A percentile compares a stretch with the other conserved stretches of the same genome.
These are phyloP conservation scores for Leucophenga montana DNA, from an alignment of 2,888 invertebrate genomes.

Conservation along the genomic window DNA sequence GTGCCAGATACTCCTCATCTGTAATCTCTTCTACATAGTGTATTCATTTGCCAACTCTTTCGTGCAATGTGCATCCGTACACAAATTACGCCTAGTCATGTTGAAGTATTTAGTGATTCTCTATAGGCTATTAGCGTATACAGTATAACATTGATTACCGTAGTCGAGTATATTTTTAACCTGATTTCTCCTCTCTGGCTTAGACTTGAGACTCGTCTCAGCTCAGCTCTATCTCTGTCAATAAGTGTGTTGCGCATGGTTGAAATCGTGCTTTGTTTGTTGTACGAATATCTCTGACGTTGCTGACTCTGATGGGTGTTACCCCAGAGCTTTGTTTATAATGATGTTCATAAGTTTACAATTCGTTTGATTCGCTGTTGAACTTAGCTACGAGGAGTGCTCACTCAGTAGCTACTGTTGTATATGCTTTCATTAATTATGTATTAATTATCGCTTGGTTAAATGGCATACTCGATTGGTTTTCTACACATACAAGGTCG, in stretches of 20 bases:
- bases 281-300: too few relatives aligned
- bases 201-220: background rate
- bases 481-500: conserved; percentile 14
- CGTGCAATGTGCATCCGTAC: conserved; percentile 32
- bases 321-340: conserved; percentile 14
- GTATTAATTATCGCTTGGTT: conserved; percentile 24
- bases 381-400: background rate
- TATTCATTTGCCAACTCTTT: conserved; percentile 27
- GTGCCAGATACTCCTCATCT: conserved; percentile 21
- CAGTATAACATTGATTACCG: conserved; percentile 40
- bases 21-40: conserved; percentile 24
- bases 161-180: conserved; percentile 38
- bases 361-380: background rate
- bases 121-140: conserved; percentile 45
- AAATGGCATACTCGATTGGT: conserved; percentile 17
- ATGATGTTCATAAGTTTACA: conserved; percentile 17
- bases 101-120: conserved; percentile 40
- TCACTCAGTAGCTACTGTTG: background rate
- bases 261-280: background rate
- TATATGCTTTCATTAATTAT: conserved; percentile 18
- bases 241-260: background rate
- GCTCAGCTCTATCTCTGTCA: background rate
- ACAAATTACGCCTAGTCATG: conserved; percentile 44
- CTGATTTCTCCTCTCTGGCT: conserved; percentile 49
- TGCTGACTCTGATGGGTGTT: conserved; percentile 24